Evolutionary conservation across 2,888 invertebrate species (phyloP), one percentile per base, ranked within the genome.

Genomic region (Norana najaformis): DNA sequence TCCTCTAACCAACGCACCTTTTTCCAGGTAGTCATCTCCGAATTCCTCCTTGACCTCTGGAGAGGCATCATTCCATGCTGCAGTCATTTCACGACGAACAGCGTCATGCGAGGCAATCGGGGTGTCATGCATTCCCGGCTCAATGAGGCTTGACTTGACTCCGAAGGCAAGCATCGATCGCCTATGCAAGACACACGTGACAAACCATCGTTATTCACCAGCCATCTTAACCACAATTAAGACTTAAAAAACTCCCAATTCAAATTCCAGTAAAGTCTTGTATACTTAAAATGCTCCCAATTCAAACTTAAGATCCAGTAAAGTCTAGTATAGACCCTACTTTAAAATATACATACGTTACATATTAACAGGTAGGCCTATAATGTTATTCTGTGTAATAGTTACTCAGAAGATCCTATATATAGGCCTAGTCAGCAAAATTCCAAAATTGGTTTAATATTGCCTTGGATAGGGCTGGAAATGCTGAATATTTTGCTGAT

Each of bases 61-160:
- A 85, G 85, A 36, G 85, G 85, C 36, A 35, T 85, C 85, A 5
- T 37, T 85, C 85, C 85, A 85, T 0, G 85, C 85, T 14, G 85
- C 85, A n/a, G 30, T n/a, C 36, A 85, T 85, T 18, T 35, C 36
- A 18, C 85, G 36, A 23, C 85, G 8, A 8, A 85, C 36, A 1
- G 35, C 37, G 36, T 85, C 85, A n/a, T 85, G 36, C 0, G 85
- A 85, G 20, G 85, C 18, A 16, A 85, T 85, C 36, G 85, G 36
- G 8, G 85, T 85, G 85, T 85, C 85, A 35, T 85, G 85, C 85
- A 85, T 85, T 85, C 85, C 85, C 20, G 85, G 85, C 16, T 85
- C 85, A 37, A 85, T 85, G 18, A 85, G 36, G 8, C 85, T 13
- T 3, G 37, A 23, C 37, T 30, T 85, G 4, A 85, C 34, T 35